Evolutionary conservation across 2,797 vertebrate species (phyloP).

Genomic region (Pseudocheirus occidentalis): DNA sequence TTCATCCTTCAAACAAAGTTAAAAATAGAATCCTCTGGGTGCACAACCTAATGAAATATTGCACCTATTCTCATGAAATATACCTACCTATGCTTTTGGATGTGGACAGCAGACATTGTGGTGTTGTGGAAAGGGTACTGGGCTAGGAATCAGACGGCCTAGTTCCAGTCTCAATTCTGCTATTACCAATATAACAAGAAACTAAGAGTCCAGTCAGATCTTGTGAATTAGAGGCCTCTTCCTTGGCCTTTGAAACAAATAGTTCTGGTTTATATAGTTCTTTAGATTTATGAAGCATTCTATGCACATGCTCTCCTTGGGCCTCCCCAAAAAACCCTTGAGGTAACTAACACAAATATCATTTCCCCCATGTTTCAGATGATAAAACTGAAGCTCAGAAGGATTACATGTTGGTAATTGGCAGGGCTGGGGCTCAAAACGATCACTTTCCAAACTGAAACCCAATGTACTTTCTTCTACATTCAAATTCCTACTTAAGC

Average conservation of each 20-base stretch:
- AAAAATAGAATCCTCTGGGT: not conserved
- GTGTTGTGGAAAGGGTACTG: not conserved
- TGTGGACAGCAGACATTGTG: not conserved
- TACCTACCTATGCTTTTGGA: not conserved
- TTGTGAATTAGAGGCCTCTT: not conserved
- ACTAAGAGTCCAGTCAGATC: not conserved
- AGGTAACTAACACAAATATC: not conserved
- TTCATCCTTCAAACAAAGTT: not conserved
- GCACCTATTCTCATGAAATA: not conserved
- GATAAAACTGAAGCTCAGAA: not conserved
- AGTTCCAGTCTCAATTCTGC: not conserved
- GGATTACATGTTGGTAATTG: not conserved
- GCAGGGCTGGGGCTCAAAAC: not conserved
- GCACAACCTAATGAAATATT: not conserved
- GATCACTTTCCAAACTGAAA: not conserved
- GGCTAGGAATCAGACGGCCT: not conserved
- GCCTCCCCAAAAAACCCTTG: not conserved
- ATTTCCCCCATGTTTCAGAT: not conserved
- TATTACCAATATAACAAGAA: not conserved
- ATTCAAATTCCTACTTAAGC: not conserved
- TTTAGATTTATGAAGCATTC: not conserved
- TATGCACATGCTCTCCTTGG: not conserved
- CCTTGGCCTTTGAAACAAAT: not conserved
- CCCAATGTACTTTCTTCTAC: not conserved
- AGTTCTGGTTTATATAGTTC: not conserved